A percentile compares a stretch with the other conserved stretches of the same genome.
These are phyloP conservation scores for Vireo altiloquus DNA, from an alignment of 2,113 vertebrate genomes.

Conservation along the genomic window DNA sequence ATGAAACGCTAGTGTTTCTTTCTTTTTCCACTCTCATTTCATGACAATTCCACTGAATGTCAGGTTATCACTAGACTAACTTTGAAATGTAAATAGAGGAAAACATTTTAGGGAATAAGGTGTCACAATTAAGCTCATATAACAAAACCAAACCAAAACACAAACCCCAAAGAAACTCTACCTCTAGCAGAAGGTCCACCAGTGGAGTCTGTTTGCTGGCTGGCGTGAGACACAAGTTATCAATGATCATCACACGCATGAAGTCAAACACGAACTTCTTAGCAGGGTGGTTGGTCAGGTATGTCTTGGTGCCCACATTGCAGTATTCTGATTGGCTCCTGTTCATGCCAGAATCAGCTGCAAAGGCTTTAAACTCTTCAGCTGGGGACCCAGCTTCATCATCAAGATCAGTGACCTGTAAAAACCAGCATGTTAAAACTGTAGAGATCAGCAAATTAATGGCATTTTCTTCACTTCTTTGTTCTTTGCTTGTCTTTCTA, in stretches of 20 bases:
- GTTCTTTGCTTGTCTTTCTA: neutral
- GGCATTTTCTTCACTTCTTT: neutral
- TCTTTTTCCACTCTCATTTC: neutral
- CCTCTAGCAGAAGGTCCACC: constrained; percentile 93
- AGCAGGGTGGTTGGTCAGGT: constrained; percentile 96
- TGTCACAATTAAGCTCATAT: neutral
- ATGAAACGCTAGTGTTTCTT: neutral
- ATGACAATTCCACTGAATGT: neutral
- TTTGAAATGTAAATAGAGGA: neutral
- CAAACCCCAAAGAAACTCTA: constrained; percentile 35
- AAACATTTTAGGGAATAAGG: neutral
- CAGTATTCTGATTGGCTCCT: constrained; percentile 98
- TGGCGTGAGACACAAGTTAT: constrained; percentile 93
- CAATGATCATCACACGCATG: constrained; percentile 97
- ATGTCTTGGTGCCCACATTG: constrained; percentile 95
- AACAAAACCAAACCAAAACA: neutral
- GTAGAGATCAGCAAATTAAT: neutral
- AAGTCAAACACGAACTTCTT: constrained; percentile 99
- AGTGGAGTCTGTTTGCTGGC: constrained; percentile 96
- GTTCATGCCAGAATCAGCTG: constrained; percentile 94
- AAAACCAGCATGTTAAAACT: neutral
- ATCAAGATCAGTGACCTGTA: constrained; percentile 92
- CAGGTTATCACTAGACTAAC: neutral
- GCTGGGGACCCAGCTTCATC: constrained; percentile 93
- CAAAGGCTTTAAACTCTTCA: constrained; percentile 95